Conservation (phyloP, 2,113 vertebrate species). For the Laticauda laticaudata region DNA sequence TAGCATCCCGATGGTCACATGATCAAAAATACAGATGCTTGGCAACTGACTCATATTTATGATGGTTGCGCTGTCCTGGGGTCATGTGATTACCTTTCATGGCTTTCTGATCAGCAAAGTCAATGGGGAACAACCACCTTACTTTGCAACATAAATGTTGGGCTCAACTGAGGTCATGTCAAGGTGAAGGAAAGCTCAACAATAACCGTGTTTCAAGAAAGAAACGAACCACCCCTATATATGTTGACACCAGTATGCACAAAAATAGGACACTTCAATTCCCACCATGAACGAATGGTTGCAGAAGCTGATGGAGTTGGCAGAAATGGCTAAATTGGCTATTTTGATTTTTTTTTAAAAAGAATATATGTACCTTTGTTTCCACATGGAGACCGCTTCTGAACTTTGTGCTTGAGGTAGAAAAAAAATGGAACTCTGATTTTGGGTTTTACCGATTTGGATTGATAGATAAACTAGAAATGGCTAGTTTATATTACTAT, state of each 20-base stretch:
- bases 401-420: too few species aligned
- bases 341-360: too few species aligned
- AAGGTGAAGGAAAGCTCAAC: background rate
- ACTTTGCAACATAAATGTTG: background rate
- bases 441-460: too few species aligned
- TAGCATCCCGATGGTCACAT: background rate
- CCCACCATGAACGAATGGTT: too few species aligned
- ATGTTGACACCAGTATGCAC: background rate
- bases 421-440: too few species aligned
- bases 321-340: too few species aligned
- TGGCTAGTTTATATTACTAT: too few species aligned
- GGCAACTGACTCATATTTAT: background rate
- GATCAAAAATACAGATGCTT: background rate
- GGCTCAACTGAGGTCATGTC: background rate
- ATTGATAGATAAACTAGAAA: too few species aligned
- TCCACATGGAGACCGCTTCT: too few species aligned
- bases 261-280: too few species aligned
- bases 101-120: background rate
- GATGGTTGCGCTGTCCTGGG: background rate
- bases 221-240: background rate
- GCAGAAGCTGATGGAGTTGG: too few species aligned
- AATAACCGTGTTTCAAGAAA: background rate
- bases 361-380: too few species aligned
- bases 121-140: background rate
- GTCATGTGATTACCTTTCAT: background rate